Base-by-base conservation (phyloP, 2,888 invertebrate genomes). In the Nasonia oneida region DNA sequence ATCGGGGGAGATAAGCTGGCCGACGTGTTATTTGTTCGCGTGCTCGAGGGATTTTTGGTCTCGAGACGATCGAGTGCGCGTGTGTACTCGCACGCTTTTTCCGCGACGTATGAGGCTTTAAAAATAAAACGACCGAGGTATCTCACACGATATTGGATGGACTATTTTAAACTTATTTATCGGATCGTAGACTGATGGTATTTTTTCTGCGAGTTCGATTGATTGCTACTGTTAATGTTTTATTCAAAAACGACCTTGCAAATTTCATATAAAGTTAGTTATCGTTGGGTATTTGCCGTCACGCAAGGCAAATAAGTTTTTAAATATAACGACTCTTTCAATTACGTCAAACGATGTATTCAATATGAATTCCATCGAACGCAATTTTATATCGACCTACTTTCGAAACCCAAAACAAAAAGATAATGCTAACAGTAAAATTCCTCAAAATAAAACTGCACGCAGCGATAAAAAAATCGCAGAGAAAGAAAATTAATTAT, bases 111-210 rank as follows among this genome's bases (percentile, higher is more conserved):
- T 23, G 23, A 18, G 29, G 3, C n/a, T 67, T 67, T 67, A 67
- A 67, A 67, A 67, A 67, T 67, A 67, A 67, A 67, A n/a, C 57
- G 18, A 61, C 61, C 6, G 14, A 12, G 14, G 67, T 2, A 67
- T 67, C 23, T 67, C 67, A 12, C 67, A 12, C 12, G 33, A 67
- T 14, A 14, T 33, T 67, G 10, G 67, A 67, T 67, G 0, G 3
- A 33, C 33, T 67, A 67, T 67, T 67, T 67, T 67, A 67, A 33
- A 29, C 67, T 29, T 67, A n/a, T 67, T 67, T 67, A 67, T 67
- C 67, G 14, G 5, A 29, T 23, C 3, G 67, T 29, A 67, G 57
- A n/a, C 57, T 33, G 14, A 29, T 0, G 29, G 23, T 37, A 10
- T 61, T 67, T 33, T 33, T 14, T 29, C 12, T 12, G 6, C 23